A percentile compares a stretch with the other conserved stretches of the same genome.
These are phyloP conservation scores for Ephydatia muelleri DNA, from an alignment of 37 sponge, comb jelly and placozoan species.

Conservation along the genomic window DNA sequence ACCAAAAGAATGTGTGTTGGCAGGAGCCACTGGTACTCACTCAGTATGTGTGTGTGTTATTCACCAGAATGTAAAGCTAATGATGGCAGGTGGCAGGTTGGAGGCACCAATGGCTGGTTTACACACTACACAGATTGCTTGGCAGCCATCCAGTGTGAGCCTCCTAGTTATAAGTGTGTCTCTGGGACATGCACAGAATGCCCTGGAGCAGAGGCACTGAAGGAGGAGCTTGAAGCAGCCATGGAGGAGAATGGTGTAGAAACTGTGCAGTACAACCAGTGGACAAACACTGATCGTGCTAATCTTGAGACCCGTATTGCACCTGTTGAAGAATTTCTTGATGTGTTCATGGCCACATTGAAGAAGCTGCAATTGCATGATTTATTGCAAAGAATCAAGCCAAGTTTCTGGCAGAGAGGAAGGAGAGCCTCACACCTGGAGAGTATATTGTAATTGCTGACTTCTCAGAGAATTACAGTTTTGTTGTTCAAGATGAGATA, in stretches of 20 bases:
- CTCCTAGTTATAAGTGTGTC: constrained; percentile 24
- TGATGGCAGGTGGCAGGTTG: constrained; percentile 24
- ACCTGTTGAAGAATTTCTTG: constrained; percentile 46
- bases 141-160: constrained; percentile 35
- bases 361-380: constrained; percentile 16
- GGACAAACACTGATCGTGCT: constrained; percentile 34
- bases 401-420: constrained; percentile 8
- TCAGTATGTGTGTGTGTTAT: constrained; percentile 68
- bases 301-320: constrained; percentile 30
- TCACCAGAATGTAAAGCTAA: constrained; percentile 59
- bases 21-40: constrained; percentile 62
- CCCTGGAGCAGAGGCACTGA: constrained; percentile 17
- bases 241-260: constrained; percentile 47
- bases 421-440: constrained; percentile 23
- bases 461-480: constrained; percentile 60
- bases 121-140: constrained; percentile 38
- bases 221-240: neutral
- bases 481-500: constrained; percentile 55
- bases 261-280: constrained; percentile 35
- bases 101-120: neutral
- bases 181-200: constrained; percentile 25
- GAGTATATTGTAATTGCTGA: constrained; percentile 39
- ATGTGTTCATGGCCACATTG: constrained; percentile 25
- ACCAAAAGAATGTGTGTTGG: constrained; percentile 55
- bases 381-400: constrained; percentile 46